Evolutionary conservation across 2,888 invertebrate genomes (phyloP).

Genomic region (Mesorhabditis sp.): DNA sequence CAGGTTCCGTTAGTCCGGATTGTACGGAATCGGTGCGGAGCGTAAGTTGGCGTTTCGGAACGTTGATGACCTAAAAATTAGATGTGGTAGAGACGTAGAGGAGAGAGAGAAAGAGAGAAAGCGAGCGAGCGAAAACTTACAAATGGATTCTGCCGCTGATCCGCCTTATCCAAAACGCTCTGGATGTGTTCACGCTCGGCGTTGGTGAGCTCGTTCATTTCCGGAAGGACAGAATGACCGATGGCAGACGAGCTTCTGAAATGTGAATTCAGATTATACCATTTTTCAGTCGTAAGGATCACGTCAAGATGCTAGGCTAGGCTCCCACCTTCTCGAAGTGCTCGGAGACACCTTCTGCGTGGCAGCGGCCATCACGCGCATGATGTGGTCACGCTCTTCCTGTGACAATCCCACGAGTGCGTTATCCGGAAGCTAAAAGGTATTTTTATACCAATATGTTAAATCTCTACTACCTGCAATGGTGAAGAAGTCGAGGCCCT

Average conservation of each 20-base stretch:
- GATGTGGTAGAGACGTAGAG: not conserved
- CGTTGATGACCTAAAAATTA: not conserved
- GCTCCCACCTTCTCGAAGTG: constrained; percentile 38
- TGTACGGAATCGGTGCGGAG: not conserved
- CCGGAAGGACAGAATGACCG: constrained; percentile 31
- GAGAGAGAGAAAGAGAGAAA: too few relatives aligned
- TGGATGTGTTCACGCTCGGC: constrained; percentile 48
- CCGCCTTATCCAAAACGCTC: constrained; percentile 42
- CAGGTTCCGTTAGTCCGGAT: constrained; percentile 1
- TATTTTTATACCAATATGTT: too few relatives aligned
- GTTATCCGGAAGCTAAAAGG: constrained; percentile 33
- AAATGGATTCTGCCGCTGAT: constrained; percentile 31
- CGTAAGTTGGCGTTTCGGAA: not conserved
- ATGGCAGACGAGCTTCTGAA: constrained; percentile 47
- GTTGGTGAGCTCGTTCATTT: constrained; percentile 39
- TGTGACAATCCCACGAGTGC: constrained; percentile 46
- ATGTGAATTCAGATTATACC: constrained; percentile 5
- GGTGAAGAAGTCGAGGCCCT: not conserved
- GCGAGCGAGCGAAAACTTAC: not conserved
- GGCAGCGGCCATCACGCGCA: constrained; percentile 34
- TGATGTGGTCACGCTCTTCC: constrained; percentile 47
- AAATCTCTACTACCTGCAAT: constrained; percentile 11
- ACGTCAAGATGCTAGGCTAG: too few relatives aligned
- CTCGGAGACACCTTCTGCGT: constrained; percentile 27
- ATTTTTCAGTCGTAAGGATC: too few relatives aligned